Conservation (phyloP, 1,140 invertebrate genomes). For the Megalonaias nervosa region DNA sequence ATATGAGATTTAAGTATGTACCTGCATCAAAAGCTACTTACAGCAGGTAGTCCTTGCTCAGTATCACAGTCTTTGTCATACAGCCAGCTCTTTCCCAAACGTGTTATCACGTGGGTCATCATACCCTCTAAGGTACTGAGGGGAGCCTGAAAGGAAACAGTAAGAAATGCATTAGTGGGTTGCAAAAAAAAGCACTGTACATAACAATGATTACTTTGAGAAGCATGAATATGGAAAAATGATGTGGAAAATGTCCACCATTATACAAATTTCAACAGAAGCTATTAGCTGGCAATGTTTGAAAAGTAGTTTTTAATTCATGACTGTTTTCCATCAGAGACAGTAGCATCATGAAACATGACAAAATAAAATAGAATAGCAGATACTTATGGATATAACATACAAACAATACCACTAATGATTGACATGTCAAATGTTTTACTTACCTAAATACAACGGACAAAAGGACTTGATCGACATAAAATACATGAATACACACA, state of each 20-base stretch:
- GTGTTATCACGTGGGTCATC: slow-evolving; percentile 72
- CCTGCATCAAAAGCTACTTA: slow-evolving; percentile 40
- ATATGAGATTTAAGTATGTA: neutral
- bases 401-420: neutral
- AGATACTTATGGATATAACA: no score
- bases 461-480: no score
- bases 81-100: slow-evolving; percentile 73
- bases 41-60: slow-evolving; percentile 55
- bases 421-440: no score
- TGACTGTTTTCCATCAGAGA: neutral
- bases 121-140: slow-evolving; percentile 55
- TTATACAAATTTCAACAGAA: no score
- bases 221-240: no score
- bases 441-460: no score
- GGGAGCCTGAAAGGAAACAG: slow-evolving; percentile 34
- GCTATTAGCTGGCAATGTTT: no score
- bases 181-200: neutral
- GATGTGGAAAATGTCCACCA: no score
- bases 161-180: neutral
- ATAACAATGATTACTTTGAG: no score
- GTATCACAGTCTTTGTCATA: slow-evolving; percentile 72
- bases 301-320: slow-evolving; percentile 3
- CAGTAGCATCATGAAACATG: neutral
- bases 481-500: no score
- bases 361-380: neutral